Conservation (phyloP, 2,888 invertebrate genomes). For the Alloscopus bannaensis region DNA sequence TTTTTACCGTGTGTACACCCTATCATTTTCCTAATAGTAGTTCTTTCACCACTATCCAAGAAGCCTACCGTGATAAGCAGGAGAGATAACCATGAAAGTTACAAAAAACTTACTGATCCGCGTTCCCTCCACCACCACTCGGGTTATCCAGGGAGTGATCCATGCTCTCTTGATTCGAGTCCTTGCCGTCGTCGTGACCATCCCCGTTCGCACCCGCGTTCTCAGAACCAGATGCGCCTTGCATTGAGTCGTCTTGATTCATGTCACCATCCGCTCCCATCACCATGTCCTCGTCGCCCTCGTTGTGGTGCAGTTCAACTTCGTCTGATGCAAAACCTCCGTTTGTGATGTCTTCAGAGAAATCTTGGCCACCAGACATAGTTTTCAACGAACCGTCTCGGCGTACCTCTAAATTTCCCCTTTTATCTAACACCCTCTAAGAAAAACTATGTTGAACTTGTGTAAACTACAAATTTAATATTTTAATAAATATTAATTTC, state of each 20-base stretch:
- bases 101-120: slow-evolving; percentile 78
- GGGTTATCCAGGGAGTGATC: slow-evolving; percentile 82
- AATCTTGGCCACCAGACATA: slow-evolving; percentile 69
- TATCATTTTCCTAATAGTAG: no score
- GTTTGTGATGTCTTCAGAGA: slow-evolving; percentile 72
- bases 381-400: background rate
- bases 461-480: no score
- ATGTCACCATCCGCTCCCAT: slow-evolving; percentile 67
- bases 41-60: no score
- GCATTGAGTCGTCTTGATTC: slow-evolving; percentile 72
- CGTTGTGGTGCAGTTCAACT: slow-evolving; percentile 65
- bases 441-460: no score
- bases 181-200: slow-evolving; percentile 56
- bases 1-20: no score
- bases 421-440: no score
- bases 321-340: slow-evolving; percentile 70
- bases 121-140: slow-evolving; percentile 82
- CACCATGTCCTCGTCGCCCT: slow-evolving; percentile 70
- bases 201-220: slow-evolving; percentile 60
- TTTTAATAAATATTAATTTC: background rate
- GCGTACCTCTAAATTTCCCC: no score
- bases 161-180: slow-evolving; percentile 83
- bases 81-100: no score
- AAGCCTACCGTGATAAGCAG: no score
- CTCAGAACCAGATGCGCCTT: slow-evolving; percentile 56